These are phyloP conservation scores for Latheticus oryzae DNA, from an alignment of 2,888 invertebrate species.

Conservation along the genomic window DNA sequence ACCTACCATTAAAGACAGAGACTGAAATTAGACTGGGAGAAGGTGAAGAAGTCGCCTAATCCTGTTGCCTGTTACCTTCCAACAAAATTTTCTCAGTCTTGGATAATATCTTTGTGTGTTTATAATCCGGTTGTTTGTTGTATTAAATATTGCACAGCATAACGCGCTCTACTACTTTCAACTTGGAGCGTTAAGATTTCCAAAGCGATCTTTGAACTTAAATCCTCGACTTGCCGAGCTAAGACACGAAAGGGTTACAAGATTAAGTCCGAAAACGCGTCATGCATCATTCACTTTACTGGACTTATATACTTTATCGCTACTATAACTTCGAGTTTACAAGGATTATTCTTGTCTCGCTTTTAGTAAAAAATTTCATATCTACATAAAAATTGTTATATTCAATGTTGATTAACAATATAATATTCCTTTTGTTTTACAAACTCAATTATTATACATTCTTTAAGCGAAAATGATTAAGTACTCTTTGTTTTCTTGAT, in stretches of 20 bases:
- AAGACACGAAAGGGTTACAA: conserved; percentile 55
- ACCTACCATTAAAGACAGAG: conserved; percentile 27
- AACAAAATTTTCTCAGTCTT: too few species aligned
- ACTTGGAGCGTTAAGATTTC: conserved; percentile 55
- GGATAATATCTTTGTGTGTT: too few species aligned
- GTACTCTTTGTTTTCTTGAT: conserved; percentile 20
- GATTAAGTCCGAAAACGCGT: conserved; percentile 49
- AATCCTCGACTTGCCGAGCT: conserved; percentile 54
- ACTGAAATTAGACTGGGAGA: conserved; percentile 10
- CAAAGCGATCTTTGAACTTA: conserved; percentile 58
- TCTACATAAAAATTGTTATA: too few species aligned
- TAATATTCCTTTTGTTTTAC: conserved; percentile 9
- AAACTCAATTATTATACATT: conserved; percentile 24
- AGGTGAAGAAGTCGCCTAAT: too few species aligned
- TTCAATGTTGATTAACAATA: conserved; percentile 4
- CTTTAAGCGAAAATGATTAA: conserved; percentile 21
- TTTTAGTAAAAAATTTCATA: conserved; percentile 3
- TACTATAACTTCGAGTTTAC: conserved; percentile 33
- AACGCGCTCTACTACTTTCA: too few species aligned
- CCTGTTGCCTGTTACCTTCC: too few species aligned
- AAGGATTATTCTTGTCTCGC: conserved; percentile 31
- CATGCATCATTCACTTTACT: conserved; percentile 51
- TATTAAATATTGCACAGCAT: conserved; percentile 64
- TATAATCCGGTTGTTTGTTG: conserved; percentile 61
- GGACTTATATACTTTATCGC: conserved; percentile 46